Base-by-base conservation (phyloP, 2,797 vertebrate species). In the Myotis planiceps region DNA sequence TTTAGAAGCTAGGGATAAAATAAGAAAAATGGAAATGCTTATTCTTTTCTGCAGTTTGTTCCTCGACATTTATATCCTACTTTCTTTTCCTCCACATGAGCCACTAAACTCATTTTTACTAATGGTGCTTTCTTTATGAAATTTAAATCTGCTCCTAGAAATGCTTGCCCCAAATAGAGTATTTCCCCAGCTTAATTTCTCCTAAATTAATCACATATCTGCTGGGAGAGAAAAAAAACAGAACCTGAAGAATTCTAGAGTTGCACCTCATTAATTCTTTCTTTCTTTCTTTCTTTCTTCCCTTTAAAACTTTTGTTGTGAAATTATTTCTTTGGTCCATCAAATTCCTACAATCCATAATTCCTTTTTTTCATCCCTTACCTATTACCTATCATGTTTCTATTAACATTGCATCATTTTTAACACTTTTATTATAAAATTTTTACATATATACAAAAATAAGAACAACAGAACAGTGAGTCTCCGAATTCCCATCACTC, bases 371-470 rank as follows among this genome's bases (percentile, higher is more conserved):
- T 45, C 65, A 3, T 65, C 53, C 86, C 15, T 63, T n/a, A 66
- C 16, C n/a, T 66, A 66, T 39, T 47, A 32, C 2, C 32, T 63
- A 32, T 32, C 29, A 68, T 37, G 49, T 23, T 68, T 37, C 66
- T 23, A 23, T 69, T 75, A 78, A 4, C 49, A 37, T 49, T 88
- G 85, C 71, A 83, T 75, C 32, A 55, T 34, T 94, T 47, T 76
- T n/a, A 32, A 87, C 25, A 2, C 32, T 89, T 91, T 78, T 58
- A 34, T 65, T 76, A 91, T 18, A 27, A 39, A 74, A 63, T 51
- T 79, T 80, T 66, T 3, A 94, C 85, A 87, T 68, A 89, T 10
- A 83, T 6, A 18, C 45, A 90, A 90, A 95, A 96, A 85, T 39
- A 29, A 34, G 51, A 27, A 27, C 7, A 51, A 86, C 14, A 60